phyloP scores from a whole-genome alignment of 2,888 invertebrate genomes.

The Cephonodes hylas region DNA sequence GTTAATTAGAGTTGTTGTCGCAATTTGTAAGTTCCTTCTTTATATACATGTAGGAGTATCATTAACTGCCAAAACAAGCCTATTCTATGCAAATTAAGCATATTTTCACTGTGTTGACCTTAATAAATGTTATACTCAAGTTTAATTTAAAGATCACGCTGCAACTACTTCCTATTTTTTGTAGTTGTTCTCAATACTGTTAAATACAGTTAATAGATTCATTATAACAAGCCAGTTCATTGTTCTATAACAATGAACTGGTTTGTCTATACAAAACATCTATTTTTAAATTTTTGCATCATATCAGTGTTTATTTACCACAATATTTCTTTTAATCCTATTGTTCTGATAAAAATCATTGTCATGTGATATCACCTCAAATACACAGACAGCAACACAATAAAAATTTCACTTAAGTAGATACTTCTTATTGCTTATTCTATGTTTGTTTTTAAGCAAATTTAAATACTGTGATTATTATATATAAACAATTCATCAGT shows the following conservation, averaged over 20 bases:
- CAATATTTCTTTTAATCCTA: background rate
- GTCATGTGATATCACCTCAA: too few relatives aligned
- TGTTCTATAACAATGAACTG: too few relatives aligned
- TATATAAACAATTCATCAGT: background rate
- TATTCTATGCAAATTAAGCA: background rate
- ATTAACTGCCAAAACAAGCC: background rate
- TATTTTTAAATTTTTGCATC: background rate
- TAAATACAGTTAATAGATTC: too few relatives aligned
- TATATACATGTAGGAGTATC: background rate
- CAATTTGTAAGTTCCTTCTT: background rate
- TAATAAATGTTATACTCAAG: background rate
- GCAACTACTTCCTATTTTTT: background rate
- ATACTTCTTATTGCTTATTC: background rate
- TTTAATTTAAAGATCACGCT: background rate
- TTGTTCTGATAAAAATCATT: background rate
- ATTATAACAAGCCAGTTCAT: too few relatives aligned
- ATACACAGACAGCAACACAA: background rate
- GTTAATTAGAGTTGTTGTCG: slow-evolving; percentile 28
- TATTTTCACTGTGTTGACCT: background rate
- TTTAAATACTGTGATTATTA: background rate
- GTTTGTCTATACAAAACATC: too few relatives aligned
- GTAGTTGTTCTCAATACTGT: too few relatives aligned
- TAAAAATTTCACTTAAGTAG: background rate
- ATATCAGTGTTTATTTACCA: background rate
- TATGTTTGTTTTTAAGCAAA: background rate